Conservation (phyloP, 2,113 vertebrate species). For the Dicerorhinus sumatrensis region DNA sequence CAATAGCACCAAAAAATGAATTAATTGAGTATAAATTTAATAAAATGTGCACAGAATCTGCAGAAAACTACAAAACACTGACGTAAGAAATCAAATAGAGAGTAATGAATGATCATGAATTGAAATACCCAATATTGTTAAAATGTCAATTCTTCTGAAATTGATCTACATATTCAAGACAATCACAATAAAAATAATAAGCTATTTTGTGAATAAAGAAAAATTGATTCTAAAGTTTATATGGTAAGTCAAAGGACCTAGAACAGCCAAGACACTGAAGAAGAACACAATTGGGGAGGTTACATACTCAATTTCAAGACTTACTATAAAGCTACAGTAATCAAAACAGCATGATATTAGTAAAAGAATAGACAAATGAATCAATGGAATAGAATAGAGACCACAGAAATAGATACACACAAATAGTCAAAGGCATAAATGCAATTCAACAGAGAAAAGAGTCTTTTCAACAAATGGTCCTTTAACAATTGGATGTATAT, state of each 20-base stretch:
- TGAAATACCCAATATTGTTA: not conserved
- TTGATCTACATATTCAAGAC: not conserved
- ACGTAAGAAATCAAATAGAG: not conserved
- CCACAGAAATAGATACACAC: fast-evolving
- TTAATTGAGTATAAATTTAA: not conserved
- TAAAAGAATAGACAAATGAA: not conserved
- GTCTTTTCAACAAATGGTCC: not conserved
- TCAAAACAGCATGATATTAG: not conserved
- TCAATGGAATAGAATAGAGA: not conserved
- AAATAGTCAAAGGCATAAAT: not conserved
- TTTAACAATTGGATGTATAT: too few species aligned
- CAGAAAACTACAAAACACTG: not conserved
- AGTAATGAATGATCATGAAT: not conserved
- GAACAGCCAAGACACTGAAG: not conserved
- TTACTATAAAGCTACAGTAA: not conserved
- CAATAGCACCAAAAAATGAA: not conserved
- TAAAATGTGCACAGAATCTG: not conserved
- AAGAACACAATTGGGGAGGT: not conserved
- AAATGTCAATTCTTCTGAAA: not conserved
- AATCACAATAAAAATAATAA: not conserved
- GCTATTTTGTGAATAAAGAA: not conserved
- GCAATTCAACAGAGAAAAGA: not conserved
- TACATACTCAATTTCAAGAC: not conserved
- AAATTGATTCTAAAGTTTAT: not conserved
- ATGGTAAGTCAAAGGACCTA: not conserved